Conservation (phyloP, 1,140 invertebrate species). For the Drosophila parabipectinata region DNA sequence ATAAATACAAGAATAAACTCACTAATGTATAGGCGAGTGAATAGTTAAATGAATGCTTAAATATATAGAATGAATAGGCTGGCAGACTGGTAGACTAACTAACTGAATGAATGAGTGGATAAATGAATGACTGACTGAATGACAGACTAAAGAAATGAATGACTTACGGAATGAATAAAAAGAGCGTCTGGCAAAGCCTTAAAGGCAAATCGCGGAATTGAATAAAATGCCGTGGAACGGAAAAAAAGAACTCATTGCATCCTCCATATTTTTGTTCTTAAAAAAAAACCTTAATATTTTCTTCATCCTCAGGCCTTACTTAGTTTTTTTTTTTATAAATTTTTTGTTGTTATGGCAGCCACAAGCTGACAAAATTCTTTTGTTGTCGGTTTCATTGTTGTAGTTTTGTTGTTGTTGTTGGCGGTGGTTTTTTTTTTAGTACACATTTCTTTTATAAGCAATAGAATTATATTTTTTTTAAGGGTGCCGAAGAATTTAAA, state of each 20-base stretch:
- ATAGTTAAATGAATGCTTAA: constrained; percentile 32
- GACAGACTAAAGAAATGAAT: constrained; percentile 28
- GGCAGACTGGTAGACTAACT: constrained; percentile 30
- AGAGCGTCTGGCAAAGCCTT: constrained; percentile 29
- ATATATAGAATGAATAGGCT: constrained; percentile 38
- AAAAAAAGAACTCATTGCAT: constrained; percentile 45
- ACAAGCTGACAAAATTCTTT: constrained; percentile 62
- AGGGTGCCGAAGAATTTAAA: neutral
- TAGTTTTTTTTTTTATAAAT: constrained; percentile 9
- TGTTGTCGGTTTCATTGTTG: constrained; percentile 48
- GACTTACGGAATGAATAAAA: constrained; percentile 7
- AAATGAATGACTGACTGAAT: constrained; percentile 29
- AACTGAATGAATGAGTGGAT: constrained; percentile 31
- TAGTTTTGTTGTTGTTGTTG: constrained; percentile 21
- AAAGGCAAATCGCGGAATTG: constrained; percentile 2
- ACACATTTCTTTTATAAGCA: constrained; percentile 19
- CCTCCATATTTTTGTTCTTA: constrained; percentile 15
- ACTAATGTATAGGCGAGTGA: neutral
- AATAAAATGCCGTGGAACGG: constrained; percentile 16
- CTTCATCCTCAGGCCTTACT: constrained; percentile 26
- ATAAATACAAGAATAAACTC: too few relatives aligned
- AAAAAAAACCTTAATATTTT: constrained; percentile 37
- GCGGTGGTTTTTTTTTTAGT: constrained; percentile 17
- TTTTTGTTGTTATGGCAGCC: constrained; percentile 43
- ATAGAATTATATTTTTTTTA: constrained; percentile 40